Percentiles rank a stretch among this genome's conserved stretches.
phyloP scores from a whole-genome alignment of 1,140 invertebrate species.

The Gryllus bimaculatus region DNA sequence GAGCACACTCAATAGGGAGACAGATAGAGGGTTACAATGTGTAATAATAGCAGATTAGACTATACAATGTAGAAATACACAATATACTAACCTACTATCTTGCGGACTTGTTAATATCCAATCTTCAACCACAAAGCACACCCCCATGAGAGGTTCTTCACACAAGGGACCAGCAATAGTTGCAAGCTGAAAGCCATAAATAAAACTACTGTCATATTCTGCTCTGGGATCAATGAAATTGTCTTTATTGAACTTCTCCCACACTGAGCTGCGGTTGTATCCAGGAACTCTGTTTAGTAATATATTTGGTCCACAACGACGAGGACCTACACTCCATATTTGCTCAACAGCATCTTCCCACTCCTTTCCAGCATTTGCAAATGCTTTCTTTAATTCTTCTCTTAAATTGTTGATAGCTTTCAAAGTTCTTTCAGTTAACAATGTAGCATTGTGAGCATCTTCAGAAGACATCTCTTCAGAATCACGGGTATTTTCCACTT shows the following conservation, averaged over 20 bases:
- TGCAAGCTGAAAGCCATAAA: conserved; percentile 92
- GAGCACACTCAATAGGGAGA: too few species aligned
- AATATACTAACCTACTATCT: background rate
- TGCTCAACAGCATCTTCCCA: conserved; percentile 50
- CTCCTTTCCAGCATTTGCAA: conserved; percentile 46
- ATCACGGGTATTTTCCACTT: background rate
- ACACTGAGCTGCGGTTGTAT: conserved; percentile 12
- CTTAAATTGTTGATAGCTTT: conserved; percentile 39
- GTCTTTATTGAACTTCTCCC: background rate
- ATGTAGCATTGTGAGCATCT: background rate
- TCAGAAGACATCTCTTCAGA: background rate
- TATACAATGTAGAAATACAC: too few species aligned
- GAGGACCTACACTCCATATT: conserved; percentile 88
- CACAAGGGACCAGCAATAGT: conserved; percentile 82
- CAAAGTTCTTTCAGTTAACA: conserved; percentile 17
- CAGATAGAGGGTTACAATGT: too few species aligned
- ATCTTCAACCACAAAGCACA: conserved; percentile 80
- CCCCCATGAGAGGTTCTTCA: conserved; percentile 92
- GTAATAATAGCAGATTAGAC: too few species aligned
- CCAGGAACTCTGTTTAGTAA: conserved; percentile 13
- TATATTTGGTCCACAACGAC: conserved; percentile 72
- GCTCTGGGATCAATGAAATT: conserved; percentile 30
- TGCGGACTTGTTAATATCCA: conserved; percentile 46
- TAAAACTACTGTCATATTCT: conserved; percentile 67
- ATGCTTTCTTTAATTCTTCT: conserved; percentile 49